Conservation (phyloP, 1,140 invertebrate species). For the Drosophila arawakana region DNA sequence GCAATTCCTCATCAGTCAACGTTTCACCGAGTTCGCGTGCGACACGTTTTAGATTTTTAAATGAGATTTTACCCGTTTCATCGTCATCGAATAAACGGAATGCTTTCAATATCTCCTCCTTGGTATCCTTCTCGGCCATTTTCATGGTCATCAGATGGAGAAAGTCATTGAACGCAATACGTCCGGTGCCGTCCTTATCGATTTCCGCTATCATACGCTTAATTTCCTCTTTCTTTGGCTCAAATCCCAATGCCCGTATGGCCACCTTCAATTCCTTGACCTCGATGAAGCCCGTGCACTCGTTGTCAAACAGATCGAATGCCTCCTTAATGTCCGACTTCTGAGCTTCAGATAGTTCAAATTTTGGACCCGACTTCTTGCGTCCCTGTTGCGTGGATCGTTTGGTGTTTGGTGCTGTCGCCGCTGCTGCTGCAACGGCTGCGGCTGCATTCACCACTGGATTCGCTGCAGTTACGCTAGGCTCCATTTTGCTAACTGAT, state of each 20-base stretch:
- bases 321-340: slow-evolving; percentile 97
- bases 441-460: slow-evolving; percentile 9
- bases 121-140: slow-evolving; percentile 97
- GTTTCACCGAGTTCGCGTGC: slow-evolving; percentile 97
- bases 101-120: slow-evolving; percentile 98
- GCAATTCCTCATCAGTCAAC: slow-evolving; percentile 96
- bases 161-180: slow-evolving; percentile 96
- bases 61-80: slow-evolving; percentile 97
- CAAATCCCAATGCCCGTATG: slow-evolving; percentile 96
- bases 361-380: slow-evolving; percentile 89
- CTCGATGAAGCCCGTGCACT: slow-evolving; percentile 94
- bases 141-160: slow-evolving; percentile 96
- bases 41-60: slow-evolving; percentile 98
- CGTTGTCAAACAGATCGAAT: slow-evolving; percentile 97
- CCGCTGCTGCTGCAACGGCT: slow-evolving; percentile 13
- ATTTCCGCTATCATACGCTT: slow-evolving; percentile 96
- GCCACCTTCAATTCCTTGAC: slow-evolving; percentile 97
- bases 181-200: slow-evolving; percentile 94
- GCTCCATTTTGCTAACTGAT: slow-evolving; percentile 53
- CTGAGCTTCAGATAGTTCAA: slow-evolving; percentile 95
- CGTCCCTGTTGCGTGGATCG: slow-evolving; percentile 74
- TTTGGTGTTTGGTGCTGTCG: slow-evolving; percentile 40
- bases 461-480: slow-evolving; percentile 43
- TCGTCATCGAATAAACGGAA: slow-evolving; percentile 98
- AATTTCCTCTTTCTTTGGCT: slow-evolving; percentile 98